Percentiles rank a stretch among this genome's conserved stretches.
phyloP scores from a whole-genome alignment of 2,113 vertebrate species.

The Dascyllus trimaculatus region DNA sequence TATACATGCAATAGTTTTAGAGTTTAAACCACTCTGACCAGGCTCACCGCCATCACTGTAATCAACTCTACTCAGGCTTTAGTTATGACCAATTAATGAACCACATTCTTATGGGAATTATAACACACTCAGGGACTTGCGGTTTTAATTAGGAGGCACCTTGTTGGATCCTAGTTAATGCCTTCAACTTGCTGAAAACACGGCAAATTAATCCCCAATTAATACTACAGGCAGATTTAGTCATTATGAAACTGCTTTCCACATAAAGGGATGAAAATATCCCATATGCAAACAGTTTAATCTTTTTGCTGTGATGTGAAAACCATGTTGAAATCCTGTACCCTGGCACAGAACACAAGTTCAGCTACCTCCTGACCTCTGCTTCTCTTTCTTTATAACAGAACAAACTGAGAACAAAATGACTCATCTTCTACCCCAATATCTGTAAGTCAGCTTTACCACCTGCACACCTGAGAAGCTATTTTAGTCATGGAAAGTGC shows the following conservation, averaged over 20 bases:
- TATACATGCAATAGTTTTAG: constrained; percentile 51
- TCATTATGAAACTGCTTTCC: constrained; percentile 70
- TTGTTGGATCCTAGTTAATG: constrained; percentile 82
- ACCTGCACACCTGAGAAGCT: constrained; percentile 28
- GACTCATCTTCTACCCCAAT: constrained; percentile 52
- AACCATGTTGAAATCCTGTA: constrained; percentile 13
- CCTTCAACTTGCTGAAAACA: constrained; percentile 79
- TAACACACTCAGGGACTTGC: constrained; percentile 79
- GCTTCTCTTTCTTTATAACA: constrained; percentile 34
- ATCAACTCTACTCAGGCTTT: constrained; percentile 81
- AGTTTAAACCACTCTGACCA: constrained; percentile 77
- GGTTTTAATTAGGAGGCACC: constrained; percentile 85
- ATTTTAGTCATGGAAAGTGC: not conserved
- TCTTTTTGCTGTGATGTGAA: constrained; percentile 49
- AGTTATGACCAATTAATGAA: constrained; percentile 86
- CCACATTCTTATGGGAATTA: constrained; percentile 80
- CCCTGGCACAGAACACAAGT: constrained; percentile 37
- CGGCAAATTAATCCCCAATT: constrained; percentile 86
- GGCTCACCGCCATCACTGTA: constrained; percentile 49
- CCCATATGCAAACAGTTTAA: constrained; percentile 48
- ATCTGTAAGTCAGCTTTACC: constrained; percentile 62
- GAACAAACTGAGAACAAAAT: constrained; percentile 41
- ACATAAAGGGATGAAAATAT: constrained; percentile 69
- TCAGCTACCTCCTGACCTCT: constrained; percentile 61
- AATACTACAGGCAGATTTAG: constrained; percentile 79